A percentile compares a stretch with the other conserved stretches of the same genome.
Evolutionary conservation across 2,113 vertebrate species (phyloP).

Genomic region (western clawed frog (Xenopus tropicalis)): UCB_Xtro_10.0 CM004450.2:102520501-102521000

Average conservation of each 20-base stretch:
- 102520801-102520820: background rate
- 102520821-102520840: background rate
- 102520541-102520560: constrained; percentile 59
- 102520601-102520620: constrained; percentile 67
- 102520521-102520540: constrained; percentile 58
- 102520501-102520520: constrained; percentile 44
- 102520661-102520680: constrained; percentile 85
- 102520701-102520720: constrained; percentile 77
- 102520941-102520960: too few species aligned
- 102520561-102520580: constrained; percentile 66
- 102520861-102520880: background rate
- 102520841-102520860: constrained; percentile 22
- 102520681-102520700: constrained; percentile 87
- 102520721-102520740: constrained; percentile 67
- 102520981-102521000: too few species aligned
- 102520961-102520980: too few species aligned
- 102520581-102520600: constrained; percentile 67
- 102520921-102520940: too few species aligned
- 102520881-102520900: too few species aligned
- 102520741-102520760: constrained; percentile 67
- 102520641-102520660: constrained; percentile 85
- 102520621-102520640: constrained; percentile 73
- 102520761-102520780: constrained; percentile 6
- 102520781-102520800: constrained; percentile 6
- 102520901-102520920: too few species aligned